Base-by-base conservation (phyloP, 2,888 invertebrate genomes). In the Eilema depressum region DNA sequence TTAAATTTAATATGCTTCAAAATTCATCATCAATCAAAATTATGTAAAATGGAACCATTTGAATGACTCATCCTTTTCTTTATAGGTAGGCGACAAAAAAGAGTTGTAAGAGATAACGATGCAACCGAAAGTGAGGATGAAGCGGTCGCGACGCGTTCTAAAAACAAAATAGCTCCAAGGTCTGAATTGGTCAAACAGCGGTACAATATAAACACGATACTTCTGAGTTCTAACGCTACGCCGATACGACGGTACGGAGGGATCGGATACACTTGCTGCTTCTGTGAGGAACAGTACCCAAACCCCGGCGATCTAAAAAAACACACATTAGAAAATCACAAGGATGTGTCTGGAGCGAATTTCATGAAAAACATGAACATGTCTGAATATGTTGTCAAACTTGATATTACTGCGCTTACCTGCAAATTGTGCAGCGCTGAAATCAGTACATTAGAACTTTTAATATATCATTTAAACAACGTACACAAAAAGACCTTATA, bases 171-270 rank as follows among this genome's bases (percentile, higher is more conserved):
- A 47, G 70, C 79, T 53, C 77, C 81, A 3, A 77, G 75, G 17
- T 74, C 79, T 0, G 87, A 89, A 65, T 33, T 89, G 8, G 68
- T 80, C n/a, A 89, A 89, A 77, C 90, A 90, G 75, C 77, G 86
- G 11, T 75, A 69, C 14, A 90, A 88, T 69, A 83, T 88, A 20
- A 83, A 80, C 72, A 83, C 84, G 63, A 79, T 91, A 23, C 76
- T 91, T 2, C 71, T 81, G 3, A 79, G 80, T 67, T 83, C 91
- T 0, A 92, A 92, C 63, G 92, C 92, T 0, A 92, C 92, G 0
- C 90, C 91, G 0, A 89, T 90, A 23, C 76, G 87, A 59, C 77
- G 83, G 5, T 82, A 83, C 17, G 85, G 78, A 14, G 88, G 88
- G 0, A 84, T 86, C 1, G 91, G 90, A 0, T 91, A 88, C 60